Evolutionary conservation across 2,888 invertebrate species (phyloP), one percentile per base, ranked within the genome.

Genomic region (Perizoma flavofasciatum): DNA sequence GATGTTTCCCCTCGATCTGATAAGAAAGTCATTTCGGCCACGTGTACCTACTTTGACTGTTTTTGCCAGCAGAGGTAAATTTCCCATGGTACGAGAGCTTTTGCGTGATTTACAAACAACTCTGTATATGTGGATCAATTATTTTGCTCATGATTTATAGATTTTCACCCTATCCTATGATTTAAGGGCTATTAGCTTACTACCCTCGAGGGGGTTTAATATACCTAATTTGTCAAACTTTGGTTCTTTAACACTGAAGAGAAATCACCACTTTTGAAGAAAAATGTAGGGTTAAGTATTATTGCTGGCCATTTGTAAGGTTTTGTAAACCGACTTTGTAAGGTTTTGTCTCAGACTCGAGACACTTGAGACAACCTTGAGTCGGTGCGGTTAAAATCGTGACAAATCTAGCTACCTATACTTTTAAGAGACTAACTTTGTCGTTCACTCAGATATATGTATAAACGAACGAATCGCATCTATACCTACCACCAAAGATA

Each of bases 1-100:
- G 71, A 73, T 73, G 74, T 73, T 76, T 75, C 83, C 85, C 83
- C 77, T 75, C 75, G 60, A 90, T 89, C 91, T 75, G 91, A 90
- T 90, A 89, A 89, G 75, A 67, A 71, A 78, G 74, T 78, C 78
- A 81, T 83, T 89, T 82, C 51, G 56, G 59, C 56, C 59, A 54
- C 53, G 45, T 48, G 43, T 56, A 57, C 41, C 9, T 37, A 37
- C 37, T 37, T n/a, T 10, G 8, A 54, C 40, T 37, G 34, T 58
- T 61, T 59, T 59, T 53, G 35, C 22, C 22, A 22, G 22, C n/a
- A n/a, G n/a, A n/a, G n/a, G n/a, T n/a, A n/a, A n/a, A n/a, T n/a
- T n/a, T n/a, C n/a, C n/a, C n/a, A n/a, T 22, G 22, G 22, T 22
- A 1, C 22, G 22, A 22, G 22, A 22, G 22, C 22, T 22, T 22